phyloP scores from a whole-genome alignment of 2,888 invertebrate genomes.

The Limnephilus lunatus region DNA sequence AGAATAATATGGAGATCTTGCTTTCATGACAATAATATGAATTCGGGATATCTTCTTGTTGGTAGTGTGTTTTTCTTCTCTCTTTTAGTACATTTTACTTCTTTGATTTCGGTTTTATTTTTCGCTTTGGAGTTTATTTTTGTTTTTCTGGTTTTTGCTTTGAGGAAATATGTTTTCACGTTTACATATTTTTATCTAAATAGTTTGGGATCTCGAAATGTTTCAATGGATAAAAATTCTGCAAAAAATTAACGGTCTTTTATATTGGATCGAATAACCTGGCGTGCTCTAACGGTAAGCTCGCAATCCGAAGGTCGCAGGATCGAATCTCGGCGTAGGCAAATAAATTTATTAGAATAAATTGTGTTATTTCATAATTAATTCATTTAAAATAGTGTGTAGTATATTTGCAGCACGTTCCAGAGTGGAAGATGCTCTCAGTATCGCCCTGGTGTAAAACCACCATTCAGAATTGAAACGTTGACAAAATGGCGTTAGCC shows the following conservation, averaged over 20 bases:
- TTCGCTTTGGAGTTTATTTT: neutral
- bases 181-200: neutral
- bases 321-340: too few species aligned
- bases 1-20: constrained; percentile 9
- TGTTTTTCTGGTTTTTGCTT: neutral
- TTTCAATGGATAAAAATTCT: neutral
- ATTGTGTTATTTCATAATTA: too few species aligned
- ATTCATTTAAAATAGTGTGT: too few species aligned
- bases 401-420: too few species aligned
- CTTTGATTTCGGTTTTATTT: neutral
- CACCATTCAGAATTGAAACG: too few species aligned
- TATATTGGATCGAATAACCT: too few species aligned
- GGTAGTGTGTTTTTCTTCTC: neutral
- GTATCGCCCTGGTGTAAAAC: too few species aligned
- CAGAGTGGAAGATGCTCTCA: too few species aligned
- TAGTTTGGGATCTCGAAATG: neutral
- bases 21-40: constrained; percentile 9
- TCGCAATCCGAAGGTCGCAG: too few species aligned
- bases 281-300: too few species aligned
- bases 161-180: neutral
- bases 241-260: neutral
- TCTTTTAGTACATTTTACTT: neutral
- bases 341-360: too few species aligned
- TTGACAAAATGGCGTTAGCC: too few species aligned
- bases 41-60: neutral